Evolutionary conservation across 2,113 vertebrate genomes (phyloP), one percentile per base, ranked within the genome.

Genomic region (Procavia capensis): DNA sequence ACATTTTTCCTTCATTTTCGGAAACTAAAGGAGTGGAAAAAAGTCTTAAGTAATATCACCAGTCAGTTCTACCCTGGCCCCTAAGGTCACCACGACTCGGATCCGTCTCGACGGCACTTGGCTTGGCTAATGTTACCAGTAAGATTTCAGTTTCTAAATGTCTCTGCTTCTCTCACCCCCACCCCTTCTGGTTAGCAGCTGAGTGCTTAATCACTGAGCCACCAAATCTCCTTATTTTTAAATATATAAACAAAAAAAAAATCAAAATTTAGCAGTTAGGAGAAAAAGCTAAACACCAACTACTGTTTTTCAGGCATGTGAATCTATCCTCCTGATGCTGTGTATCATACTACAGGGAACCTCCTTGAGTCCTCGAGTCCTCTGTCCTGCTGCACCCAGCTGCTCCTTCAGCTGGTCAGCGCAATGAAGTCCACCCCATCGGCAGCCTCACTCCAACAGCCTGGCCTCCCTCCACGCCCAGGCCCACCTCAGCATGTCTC

Each of bases 241-340:
- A 89, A 79, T 66, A 81, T 29, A 25, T 31, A 74, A 75, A 94
- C 70, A 13, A 93, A 59, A 75, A 59, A 75, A 93, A 29, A 41
- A 50, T 45, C 34, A 45, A 80, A 41, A 63, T n/a, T 64, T 76
- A 41, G 85, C 25, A 80, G 3, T 17, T 36, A 85, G 83, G 41
- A 27, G 34, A 63, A 50, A 94, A 86, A 79, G 57, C 27, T 4
- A 78, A 27, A 5, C 47, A 68, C 64, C 31, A 34, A 9, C 17
- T 63, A 13, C 22, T 36, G 85, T 88, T 45, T 57, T 41, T 64
- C 43, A 20, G 34, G 25, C 43, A 66, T 64, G 7, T 50, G 50
- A 39, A 9, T 80, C 88, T 31, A 85, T 82, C 88, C 68, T 89
- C 66, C 39, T 27, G 61, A 36, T 47, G 31, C 70, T 47, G 34